Conservation (phyloP, 1,140 invertebrate genomes). For the Trichoplusia ni region DNA sequence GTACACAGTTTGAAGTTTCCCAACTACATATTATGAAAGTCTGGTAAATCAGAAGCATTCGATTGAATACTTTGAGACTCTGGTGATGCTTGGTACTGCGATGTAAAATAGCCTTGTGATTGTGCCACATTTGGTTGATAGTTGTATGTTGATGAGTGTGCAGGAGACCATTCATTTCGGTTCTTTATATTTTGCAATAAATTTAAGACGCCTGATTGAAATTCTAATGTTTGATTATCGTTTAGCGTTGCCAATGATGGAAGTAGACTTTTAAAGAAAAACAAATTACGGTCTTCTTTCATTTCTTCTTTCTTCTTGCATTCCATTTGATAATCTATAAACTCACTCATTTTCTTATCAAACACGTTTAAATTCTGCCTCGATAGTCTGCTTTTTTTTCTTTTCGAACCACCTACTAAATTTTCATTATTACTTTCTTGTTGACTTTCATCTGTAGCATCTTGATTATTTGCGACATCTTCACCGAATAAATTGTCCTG, state of each 20-base stretch:
- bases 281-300: background rate
- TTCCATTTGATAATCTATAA: background rate
- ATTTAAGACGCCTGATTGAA: background rate
- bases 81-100: conserved; percentile 13
- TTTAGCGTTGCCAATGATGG: background rate
- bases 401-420: background rate
- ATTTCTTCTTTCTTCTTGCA: background rate
- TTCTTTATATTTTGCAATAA: background rate
- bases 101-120: no score
- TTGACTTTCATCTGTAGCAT: background rate
- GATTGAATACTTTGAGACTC: conserved; percentile 21
- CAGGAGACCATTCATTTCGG: no score
- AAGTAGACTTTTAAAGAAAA: background rate
- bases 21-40: conserved; percentile 22
- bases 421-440: background rate
- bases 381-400: background rate
- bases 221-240: background rate
- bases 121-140: no score
- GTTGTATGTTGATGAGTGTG: no score
- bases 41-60: conserved; percentile 23
- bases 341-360: background rate
- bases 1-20: conserved; percentile 5
- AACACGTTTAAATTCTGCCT: background rate
- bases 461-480: background rate
- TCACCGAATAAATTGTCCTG: no score